phyloP scores from a whole-genome alignment of 1,140 invertebrate genomes.

The Pemphigus obesinymphae region DNA sequence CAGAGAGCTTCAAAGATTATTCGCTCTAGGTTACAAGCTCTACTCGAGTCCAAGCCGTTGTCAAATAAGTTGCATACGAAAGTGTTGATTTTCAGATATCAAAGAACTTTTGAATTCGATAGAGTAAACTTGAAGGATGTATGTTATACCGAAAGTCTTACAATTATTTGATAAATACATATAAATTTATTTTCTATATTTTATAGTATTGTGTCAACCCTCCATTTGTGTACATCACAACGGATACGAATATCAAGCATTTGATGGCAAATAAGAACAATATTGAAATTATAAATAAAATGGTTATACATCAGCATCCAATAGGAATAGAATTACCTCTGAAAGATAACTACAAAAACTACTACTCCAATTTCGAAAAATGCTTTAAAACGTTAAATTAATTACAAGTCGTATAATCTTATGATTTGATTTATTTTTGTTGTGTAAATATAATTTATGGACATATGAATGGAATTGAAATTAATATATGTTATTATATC shows the following conservation, averaged over 20 bases:
- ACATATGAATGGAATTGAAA: no score
- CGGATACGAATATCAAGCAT: not conserved
- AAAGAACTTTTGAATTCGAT: not conserved
- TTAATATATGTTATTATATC: no score
- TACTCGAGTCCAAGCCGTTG: not conserved
- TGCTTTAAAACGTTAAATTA: no score
- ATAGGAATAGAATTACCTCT: not conserved
- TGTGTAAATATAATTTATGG: no score
- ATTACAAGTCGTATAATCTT: not conserved
- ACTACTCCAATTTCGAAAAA: not conserved
- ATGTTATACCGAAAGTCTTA: no score
- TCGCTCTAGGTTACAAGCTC: not conserved
- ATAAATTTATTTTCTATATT: not conserved
- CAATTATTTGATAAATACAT: no score
- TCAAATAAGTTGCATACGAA: not conserved
- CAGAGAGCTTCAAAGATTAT: not conserved
- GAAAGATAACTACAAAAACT: not conserved
- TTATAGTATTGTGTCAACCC: not conserved
- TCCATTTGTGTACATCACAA: no score
- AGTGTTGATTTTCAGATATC: not conserved
- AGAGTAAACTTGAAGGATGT: not conserved
- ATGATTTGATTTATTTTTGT: no score
- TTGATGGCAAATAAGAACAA: not conserved
- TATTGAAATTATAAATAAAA: not conserved
- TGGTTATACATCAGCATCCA: not conserved